These are phyloP conservation scores for Orchestia grillus DNA, from an alignment of 1,140 invertebrate species.

Conservation along the genomic window DNA sequence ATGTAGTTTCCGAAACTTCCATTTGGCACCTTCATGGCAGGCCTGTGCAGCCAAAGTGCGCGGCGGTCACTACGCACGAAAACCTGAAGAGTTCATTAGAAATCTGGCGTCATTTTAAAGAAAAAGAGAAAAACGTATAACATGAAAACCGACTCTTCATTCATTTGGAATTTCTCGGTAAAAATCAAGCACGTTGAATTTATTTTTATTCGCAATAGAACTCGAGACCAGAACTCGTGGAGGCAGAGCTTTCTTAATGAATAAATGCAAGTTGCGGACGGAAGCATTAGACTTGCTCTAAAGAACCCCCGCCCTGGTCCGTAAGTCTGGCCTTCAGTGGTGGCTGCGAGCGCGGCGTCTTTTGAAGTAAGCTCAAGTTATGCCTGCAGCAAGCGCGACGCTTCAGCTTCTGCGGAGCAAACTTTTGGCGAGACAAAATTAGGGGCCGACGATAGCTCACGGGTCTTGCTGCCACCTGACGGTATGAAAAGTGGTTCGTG, in stretches of 20 bases:
- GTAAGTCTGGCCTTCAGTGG: neutral
- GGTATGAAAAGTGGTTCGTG: neutral
- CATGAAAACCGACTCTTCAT: neutral
- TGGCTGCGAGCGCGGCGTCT: neutral
- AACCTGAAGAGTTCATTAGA: neutral
- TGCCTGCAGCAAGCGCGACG: neutral
- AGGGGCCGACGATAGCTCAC: neutral
- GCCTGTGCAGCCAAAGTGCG: neutral
- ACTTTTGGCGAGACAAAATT: neutral
- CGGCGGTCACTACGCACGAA: neutral
- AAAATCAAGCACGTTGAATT: neutral
- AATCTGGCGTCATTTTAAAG: neutral
- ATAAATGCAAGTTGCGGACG: neutral
- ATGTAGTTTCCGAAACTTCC: no score
- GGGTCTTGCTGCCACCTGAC: neutral
- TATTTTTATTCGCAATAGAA: neutral
- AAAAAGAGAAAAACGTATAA: neutral
- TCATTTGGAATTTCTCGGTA: neutral
- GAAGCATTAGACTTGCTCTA: neutral
- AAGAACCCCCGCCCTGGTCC: neutral
- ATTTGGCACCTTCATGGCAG: no score
- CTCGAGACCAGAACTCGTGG: neutral
- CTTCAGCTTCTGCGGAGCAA: neutral
- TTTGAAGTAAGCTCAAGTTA: neutral
- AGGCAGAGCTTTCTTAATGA: neutral